phyloP scores from a whole-genome alignment of 2,113 vertebrate species.

The Tychaedon coryphoeus region DNA sequence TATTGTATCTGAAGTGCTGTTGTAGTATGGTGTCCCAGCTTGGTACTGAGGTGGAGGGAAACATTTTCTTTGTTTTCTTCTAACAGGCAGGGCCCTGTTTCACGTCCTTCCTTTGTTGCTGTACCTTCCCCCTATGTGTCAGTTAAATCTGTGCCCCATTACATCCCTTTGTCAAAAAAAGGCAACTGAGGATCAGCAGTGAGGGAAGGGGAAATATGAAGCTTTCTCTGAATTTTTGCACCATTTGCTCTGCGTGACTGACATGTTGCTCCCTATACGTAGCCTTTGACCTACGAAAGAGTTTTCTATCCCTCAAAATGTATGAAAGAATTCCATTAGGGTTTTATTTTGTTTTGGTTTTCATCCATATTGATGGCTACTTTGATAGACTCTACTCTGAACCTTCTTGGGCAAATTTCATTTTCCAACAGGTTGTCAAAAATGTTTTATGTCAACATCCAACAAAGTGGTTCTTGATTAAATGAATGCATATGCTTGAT shows the following conservation, averaged over 20 bases:
- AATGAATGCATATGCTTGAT: not conserved
- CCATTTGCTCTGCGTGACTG: not conserved
- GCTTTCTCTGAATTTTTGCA: not conserved
- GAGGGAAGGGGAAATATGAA: not conserved
- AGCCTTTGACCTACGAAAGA: not conserved
- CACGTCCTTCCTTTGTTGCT: not conserved
- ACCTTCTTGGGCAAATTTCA: not conserved
- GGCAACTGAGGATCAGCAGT: not conserved
- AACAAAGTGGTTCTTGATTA: not conserved
- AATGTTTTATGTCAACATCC: not conserved
- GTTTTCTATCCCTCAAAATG: not conserved
- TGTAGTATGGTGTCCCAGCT: not conserved
- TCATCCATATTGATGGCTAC: not conserved
- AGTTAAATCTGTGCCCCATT: not conserved
- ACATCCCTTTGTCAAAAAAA: not conserved
- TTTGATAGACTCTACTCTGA: not conserved
- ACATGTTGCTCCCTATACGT: not conserved
- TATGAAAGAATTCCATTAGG: not conserved
- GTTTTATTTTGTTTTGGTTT: not conserved
- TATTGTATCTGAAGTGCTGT: not conserved
- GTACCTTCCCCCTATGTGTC: accelerated
- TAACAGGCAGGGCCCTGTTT: not conserved
- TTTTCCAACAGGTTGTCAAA: slow-evolving; percentile 2
- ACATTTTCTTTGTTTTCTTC: not conserved
- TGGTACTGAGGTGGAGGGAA: not conserved